These are phyloP conservation scores for Drosophila paramelanica DNA, from an alignment of 2,888 invertebrate species.

Conservation along the genomic window DNA sequence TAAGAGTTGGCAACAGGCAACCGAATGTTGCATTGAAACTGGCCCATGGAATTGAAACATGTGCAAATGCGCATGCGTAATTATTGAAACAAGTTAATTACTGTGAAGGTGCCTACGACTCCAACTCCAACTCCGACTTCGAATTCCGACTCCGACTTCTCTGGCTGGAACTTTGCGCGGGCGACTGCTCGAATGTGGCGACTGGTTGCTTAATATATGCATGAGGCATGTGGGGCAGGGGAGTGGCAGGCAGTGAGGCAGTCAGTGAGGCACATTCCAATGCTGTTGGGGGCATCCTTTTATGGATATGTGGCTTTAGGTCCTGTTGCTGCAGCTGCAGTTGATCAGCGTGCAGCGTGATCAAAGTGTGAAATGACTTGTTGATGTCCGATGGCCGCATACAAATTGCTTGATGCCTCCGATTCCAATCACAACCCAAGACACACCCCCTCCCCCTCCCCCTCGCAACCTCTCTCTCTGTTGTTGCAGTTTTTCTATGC, in stretches of 20 bases:
- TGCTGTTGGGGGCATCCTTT: constrained; percentile 62
- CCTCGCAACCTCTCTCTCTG: not conserved
- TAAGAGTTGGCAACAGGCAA: constrained; percentile 53
- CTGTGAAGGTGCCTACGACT: constrained; percentile 70
- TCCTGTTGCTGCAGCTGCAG: constrained; percentile 52
- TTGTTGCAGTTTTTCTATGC: constrained; percentile 35
- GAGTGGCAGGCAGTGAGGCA: constrained; percentile 20
- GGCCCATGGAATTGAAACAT: constrained; percentile 58
- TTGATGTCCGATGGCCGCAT: constrained; percentile 77
- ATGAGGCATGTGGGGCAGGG: constrained; percentile 34
- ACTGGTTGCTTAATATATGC: constrained; percentile 76
- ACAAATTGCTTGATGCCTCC: constrained; percentile 84
- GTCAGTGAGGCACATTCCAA: constrained; percentile 60
- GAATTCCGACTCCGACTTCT: constrained; percentile 8
- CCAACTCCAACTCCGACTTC: constrained; percentile 29
- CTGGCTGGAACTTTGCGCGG: constrained; percentile 38
- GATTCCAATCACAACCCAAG: constrained; percentile 54
- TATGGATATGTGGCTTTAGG: constrained; percentile 54
- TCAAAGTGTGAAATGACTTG: constrained; percentile 83
- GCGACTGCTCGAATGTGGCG: constrained; percentile 35
- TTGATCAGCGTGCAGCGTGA: constrained; percentile 72
- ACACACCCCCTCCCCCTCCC: not conserved
- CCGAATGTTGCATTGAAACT: constrained; percentile 32
- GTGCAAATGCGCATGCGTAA: constrained; percentile 81
- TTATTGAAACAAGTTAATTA: constrained; percentile 82